phyloP scores from a whole-genome alignment of 2,113 vertebrate genomes.

The Megaceryle torquata region DNA sequence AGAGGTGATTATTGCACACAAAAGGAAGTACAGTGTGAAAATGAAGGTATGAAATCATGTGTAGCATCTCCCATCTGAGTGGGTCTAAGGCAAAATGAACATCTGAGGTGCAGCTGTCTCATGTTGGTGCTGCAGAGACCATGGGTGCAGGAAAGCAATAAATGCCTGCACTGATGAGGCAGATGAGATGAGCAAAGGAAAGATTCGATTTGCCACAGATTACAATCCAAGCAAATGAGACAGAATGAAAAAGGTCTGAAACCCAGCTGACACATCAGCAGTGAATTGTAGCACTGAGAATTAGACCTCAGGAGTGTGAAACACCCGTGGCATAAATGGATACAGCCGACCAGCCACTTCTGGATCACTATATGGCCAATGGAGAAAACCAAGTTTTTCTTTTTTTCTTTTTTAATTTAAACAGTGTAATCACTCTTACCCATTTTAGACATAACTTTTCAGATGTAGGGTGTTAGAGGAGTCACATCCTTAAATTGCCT shows the following conservation, averaged over 20 bases:
- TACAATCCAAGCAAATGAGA: neutral
- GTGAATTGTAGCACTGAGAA: neutral
- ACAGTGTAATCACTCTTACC: neutral
- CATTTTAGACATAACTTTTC: neutral
- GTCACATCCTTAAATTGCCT: neutral
- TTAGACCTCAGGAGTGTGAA: neutral
- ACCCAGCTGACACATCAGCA: neutral
- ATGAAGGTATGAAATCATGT: neutral
- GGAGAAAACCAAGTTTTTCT: neutral
- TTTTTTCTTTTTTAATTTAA: neutral
- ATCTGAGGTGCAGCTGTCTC: neutral
- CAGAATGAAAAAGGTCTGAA: neutral
- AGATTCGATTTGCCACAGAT: neutral
- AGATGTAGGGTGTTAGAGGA: neutral
- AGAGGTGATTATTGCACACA: neutral
- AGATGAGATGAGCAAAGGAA: neutral
- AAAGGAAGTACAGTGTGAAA: neutral
- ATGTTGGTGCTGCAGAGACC: neutral
- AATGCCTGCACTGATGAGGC: neutral
- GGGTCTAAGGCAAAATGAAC: neutral
- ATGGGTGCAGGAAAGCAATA: neutral
- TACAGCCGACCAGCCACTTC: neutral
- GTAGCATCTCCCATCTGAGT: neutral
- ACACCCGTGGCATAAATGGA: neutral
- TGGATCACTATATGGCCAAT: neutral